Percentiles rank a stretch among this genome's conserved stretches.
These are phyloP conservation scores for Chaetorhynchus papuensis DNA, from an alignment of 2,113 vertebrate species.

Conservation along the genomic window DNA sequence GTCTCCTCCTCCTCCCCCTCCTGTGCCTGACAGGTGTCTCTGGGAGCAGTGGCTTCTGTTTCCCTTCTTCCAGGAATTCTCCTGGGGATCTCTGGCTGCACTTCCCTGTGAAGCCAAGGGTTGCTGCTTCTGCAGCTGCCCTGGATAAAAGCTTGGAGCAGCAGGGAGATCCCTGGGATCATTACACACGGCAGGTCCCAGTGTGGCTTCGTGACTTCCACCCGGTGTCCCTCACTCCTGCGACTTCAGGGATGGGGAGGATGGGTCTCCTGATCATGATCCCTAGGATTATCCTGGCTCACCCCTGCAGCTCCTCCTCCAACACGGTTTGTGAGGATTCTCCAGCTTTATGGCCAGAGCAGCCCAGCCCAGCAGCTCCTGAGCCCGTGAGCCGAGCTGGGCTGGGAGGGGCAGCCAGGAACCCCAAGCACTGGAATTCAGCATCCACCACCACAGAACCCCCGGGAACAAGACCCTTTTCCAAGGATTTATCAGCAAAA, in stretches of 20 bases:
- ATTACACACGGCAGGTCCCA: rapidly evolving
- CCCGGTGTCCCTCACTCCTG: rapidly evolving
- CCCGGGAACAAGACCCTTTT: not conserved
- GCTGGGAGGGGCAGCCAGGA: not conserved
- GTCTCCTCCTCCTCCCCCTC: not conserved
- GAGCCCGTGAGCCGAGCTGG: not conserved
- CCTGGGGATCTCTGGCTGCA: not conserved
- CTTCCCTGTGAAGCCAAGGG: not conserved
- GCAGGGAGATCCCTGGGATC: not conserved
- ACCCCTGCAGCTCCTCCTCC: not conserved
- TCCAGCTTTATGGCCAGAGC: not conserved
- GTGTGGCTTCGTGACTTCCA: not conserved
- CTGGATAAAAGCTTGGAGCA: not conserved
- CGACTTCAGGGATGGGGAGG: not conserved
- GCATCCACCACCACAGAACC: not conserved
- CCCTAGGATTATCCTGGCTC: not conserved
- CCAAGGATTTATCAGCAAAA: not conserved
- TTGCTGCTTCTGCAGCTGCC: not conserved
- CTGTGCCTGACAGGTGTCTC: not conserved
- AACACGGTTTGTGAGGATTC: not conserved
- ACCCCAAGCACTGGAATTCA: not conserved
- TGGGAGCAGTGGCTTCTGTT: rapidly evolving
- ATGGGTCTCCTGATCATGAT: rapidly evolving
- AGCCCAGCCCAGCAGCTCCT: not conserved
- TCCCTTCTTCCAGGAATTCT: not conserved